These are phyloP conservation scores for Andrena haemorrhoa DNA, from an alignment of 2,888 invertebrate genomes.

Conservation along the genomic window DNA sequence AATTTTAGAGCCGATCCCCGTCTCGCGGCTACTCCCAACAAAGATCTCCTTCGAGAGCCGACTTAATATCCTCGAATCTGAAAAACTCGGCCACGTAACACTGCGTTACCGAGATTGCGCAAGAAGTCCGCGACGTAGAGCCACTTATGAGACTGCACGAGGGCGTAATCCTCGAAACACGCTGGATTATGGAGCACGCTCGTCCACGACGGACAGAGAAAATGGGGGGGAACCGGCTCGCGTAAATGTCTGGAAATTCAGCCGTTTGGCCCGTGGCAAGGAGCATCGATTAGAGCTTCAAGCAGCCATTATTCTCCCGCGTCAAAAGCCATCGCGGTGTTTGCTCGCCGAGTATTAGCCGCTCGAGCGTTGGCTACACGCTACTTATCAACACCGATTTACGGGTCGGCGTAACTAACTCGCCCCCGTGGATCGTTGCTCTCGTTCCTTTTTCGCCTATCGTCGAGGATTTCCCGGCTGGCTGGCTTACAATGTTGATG, in stretches of 20 bases:
- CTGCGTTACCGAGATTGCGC: background rate
- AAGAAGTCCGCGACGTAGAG: background rate
- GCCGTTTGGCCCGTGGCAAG: background rate
- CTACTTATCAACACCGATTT: slow-evolving; percentile 53
- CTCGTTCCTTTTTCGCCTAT: slow-evolving; percentile 52
- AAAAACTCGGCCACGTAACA: slow-evolving; percentile 16
- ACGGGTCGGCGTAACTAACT: slow-evolving; percentile 54
- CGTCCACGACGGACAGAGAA: background rate
- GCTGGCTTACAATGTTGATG: slow-evolving; percentile 64
- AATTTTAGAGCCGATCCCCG: slow-evolving; percentile 37
- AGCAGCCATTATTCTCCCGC: slow-evolving; percentile 30
- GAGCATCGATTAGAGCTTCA: slow-evolving; percentile 40
- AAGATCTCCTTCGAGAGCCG: slow-evolving; percentile 10
- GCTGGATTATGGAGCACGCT: background rate
- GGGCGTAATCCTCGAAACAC: slow-evolving; percentile 14
- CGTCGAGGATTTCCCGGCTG: slow-evolving; percentile 44
- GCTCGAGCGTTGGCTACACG: slow-evolving; percentile 11
- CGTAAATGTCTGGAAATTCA: slow-evolving; percentile 26
- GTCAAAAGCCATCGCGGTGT: slow-evolving; percentile 24
- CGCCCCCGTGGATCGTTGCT: slow-evolving; percentile 43
- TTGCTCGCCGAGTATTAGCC: slow-evolving; percentile 42
- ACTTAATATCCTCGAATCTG: slow-evolving; percentile 6
- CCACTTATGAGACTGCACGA: background rate
- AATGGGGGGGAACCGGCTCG: slow-evolving; percentile 17
- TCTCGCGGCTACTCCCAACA: slow-evolving; percentile 20